Conservation (phyloP, 2,113 vertebrate genomes). For the Rhinoptilus africanus region DNA sequence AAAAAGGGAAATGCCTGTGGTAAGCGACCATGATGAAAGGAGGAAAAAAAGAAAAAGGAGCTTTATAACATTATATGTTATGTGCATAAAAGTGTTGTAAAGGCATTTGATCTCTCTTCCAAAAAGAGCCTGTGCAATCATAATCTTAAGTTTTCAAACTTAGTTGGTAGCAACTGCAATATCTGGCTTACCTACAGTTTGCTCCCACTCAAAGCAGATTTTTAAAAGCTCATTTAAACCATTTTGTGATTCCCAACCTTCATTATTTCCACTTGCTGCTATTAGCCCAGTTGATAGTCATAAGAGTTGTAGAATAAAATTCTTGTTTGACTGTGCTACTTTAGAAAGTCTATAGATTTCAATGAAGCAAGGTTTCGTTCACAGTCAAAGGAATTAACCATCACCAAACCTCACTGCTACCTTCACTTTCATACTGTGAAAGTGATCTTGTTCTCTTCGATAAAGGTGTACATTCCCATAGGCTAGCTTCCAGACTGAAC, state of each 20-base stretch:
- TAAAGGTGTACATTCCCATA: neutral
- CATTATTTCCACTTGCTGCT: neutral
- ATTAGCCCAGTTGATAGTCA: neutral
- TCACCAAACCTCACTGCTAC: neutral
- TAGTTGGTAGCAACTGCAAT: neutral
- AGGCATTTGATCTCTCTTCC: neutral
- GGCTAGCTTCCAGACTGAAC: neutral
- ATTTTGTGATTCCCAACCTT: neutral
- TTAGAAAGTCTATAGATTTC: neutral
- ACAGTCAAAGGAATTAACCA: neutral
- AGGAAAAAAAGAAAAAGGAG: neutral
- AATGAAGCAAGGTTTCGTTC: neutral
- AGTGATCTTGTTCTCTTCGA: neutral
- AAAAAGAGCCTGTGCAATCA: neutral
- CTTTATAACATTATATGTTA: neutral
- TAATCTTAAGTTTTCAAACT: neutral
- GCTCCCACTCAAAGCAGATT: neutral
- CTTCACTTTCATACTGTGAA: neutral
- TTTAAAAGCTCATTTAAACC: neutral
- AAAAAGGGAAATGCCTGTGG: constrained; percentile 10
- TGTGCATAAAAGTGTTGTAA: neutral
- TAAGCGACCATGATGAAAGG: constrained; percentile 5
- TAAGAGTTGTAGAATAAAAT: neutral
- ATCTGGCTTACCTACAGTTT: neutral
- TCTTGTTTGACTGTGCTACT: neutral